Percentiles rank a stretch among this genome's conserved stretches.
Evolutionary conservation across 2,888 invertebrate species (phyloP).

Genomic region (Melanophora roralis): DNA sequence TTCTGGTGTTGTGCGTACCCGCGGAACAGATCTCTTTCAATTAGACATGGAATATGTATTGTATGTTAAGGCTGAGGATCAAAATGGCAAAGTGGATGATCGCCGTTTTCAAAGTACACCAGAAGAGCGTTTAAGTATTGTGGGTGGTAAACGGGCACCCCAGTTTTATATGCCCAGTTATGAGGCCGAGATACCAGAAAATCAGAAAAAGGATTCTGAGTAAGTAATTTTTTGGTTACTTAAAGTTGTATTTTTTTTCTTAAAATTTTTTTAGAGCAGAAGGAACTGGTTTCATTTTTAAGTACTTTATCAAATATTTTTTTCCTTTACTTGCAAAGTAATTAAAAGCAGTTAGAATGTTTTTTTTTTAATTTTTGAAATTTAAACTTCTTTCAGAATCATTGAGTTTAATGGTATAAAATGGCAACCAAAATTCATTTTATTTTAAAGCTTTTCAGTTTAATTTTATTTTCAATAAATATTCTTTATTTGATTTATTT

Average conservation of each 20-base stretch:
- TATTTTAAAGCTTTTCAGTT: neutral
- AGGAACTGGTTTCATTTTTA: too few species aligned
- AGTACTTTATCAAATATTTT: too few species aligned
- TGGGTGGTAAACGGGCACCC: slow-evolving; percentile 97
- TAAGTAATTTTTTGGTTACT: slow-evolving; percentile 79
- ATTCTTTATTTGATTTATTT: neutral
- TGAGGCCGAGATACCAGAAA: slow-evolving; percentile 96
- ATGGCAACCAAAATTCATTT: too few species aligned
- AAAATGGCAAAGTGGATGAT: slow-evolving; percentile 94
- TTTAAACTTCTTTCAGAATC: too few species aligned
- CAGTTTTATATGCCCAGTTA: slow-evolving; percentile 98
- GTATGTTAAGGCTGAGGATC: slow-evolving; percentile 97
- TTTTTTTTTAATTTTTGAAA: neutral
- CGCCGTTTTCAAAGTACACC: slow-evolving; percentile 92
- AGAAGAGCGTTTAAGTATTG: slow-evolving; percentile 93
- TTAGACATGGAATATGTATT: slow-evolving; percentile 97
- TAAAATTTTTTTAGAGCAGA: neutral
- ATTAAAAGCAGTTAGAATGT: too few species aligned
- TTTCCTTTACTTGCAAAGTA: too few species aligned
- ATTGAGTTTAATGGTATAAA: too few species aligned
- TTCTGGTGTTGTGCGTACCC: slow-evolving; percentile 93
- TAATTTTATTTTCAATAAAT: neutral
- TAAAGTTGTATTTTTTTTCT: neutral
- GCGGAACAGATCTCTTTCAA: slow-evolving; percentile 94
- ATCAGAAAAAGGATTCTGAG: slow-evolving; percentile 98